A percentile compares a stretch with the other conserved stretches of the same genome.
Evolutionary conservation across 2,797 vertebrate genomes (phyloP).

Genomic region (Heterohyrax brucei): DNA sequence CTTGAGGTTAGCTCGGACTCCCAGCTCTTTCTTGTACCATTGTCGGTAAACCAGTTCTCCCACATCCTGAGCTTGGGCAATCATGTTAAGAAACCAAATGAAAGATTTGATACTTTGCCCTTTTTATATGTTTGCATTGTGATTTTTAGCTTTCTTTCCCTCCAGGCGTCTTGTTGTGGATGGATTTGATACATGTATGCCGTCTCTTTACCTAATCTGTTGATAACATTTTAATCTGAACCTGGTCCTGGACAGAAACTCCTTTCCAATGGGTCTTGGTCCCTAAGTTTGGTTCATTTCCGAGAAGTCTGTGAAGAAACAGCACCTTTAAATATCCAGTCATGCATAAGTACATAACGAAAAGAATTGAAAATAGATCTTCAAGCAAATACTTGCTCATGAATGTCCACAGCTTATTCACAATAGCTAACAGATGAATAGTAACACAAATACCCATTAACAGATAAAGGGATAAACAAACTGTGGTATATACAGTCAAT

Average conservation of each 20-base stretch:
- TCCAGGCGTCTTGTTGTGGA: constrained; percentile 48
- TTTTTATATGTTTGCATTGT: constrained; percentile 60
- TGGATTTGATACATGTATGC: constrained; percentile 22
- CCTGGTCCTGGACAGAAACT: background rate
- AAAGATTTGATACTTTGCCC: constrained; percentile 24
- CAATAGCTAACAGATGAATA: background rate
- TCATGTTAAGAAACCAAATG: constrained; percentile 49
- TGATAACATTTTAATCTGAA: constrained; percentile 44
- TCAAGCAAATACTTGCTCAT: constrained; percentile 20
- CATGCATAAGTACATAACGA: constrained; percentile 14
- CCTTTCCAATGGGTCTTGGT: background rate
- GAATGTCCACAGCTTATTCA: constrained; percentile 25
- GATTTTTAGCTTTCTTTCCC: constrained; percentile 51
- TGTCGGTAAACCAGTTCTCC: constrained; percentile 66
- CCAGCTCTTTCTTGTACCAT: background rate
- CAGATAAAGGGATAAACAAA: constrained; percentile 44
- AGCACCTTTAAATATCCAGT: constrained; percentile 21
- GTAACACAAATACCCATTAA: background rate
- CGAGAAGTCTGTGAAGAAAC: constrained; percentile 51
- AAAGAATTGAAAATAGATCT: constrained; percentile 60
- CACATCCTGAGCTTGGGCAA: constrained; percentile 18
- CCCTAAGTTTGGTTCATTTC: constrained; percentile 26
- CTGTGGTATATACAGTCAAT: background rate
- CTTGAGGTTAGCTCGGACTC: constrained; percentile 46
- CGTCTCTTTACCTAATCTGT: background rate